Evolutionary conservation across 2,113 vertebrate species (phyloP).

Genomic region (Rattus rattus): DNA sequence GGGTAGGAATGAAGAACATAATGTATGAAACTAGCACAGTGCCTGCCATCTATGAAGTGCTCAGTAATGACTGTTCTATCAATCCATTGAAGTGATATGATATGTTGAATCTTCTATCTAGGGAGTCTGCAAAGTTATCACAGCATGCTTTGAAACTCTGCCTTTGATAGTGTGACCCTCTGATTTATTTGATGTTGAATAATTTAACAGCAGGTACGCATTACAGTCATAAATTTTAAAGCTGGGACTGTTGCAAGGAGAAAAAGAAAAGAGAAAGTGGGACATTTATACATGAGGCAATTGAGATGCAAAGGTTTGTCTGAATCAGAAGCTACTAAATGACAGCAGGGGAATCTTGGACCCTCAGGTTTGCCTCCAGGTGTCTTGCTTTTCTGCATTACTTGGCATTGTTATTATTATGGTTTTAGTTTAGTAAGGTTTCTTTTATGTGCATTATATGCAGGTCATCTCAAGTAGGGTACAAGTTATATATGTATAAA

Average conservation of each 20-base stretch:
- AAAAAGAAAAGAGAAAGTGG: neutral
- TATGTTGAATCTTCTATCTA: neutral
- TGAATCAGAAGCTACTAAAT: constrained; percentile 23
- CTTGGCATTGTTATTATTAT: neutral
- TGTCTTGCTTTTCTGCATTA: neutral
- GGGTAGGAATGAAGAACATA: neutral
- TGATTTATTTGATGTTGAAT: constrained; percentile 67
- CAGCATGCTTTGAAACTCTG: constrained; percentile 31
- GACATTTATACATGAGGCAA: constrained; percentile 8
- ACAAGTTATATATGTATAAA: neutral
- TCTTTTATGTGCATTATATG: neutral
- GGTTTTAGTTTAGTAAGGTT: neutral
- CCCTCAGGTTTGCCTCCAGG: neutral
- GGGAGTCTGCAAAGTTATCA: constrained; percentile 37
- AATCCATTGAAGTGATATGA: constrained; percentile 34
- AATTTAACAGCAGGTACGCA: constrained; percentile 62
- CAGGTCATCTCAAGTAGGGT: neutral
- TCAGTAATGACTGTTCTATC: neutral
- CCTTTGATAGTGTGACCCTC: constrained; percentile 43
- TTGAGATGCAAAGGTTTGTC: neutral
- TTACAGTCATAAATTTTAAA: constrained; percentile 59
- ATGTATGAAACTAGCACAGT: neutral
- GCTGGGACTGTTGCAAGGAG: constrained; percentile 44
- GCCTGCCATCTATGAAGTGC: neutral
- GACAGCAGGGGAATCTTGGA: neutral